Base-by-base conservation (phyloP, 2,797 vertebrate genomes). In the Periophthalmus magnuspinnatus region DNA sequence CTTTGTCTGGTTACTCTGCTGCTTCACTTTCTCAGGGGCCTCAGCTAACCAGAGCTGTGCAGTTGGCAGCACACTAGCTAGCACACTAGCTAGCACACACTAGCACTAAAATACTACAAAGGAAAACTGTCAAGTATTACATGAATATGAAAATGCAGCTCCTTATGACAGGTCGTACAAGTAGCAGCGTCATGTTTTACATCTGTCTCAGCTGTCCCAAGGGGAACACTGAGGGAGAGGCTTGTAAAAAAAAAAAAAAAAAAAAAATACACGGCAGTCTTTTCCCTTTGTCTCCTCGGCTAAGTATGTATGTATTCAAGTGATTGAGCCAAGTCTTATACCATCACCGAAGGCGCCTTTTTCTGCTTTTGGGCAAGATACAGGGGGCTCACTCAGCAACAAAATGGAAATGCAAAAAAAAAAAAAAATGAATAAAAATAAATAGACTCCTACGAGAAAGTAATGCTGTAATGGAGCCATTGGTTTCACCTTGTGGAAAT, bases 1-100 rank as follows among this genome's bases (percentile, higher is more conserved):
- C 68, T 60, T 64, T 5, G 68, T 75, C 77, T 76, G 67, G 66
- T 87, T 78, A 85, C 75, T 86, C 81, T 84, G 74, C 81, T 84
- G 75, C 81, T 85, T 88, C 81, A 82, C 78, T 89, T 77, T 90
- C 89, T 92, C 91, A 91, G 91, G 91, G 90, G 82, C 79, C 78
- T 86, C 82, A 67, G 75, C 76, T 76, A 77, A 82, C 71, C 77
- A 80, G 79, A 83, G 71, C 68, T 58, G 81, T 85, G 83, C 72
- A 57, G 59, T 74, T 68, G 10, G 74, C 79, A 74, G 74, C 79
- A 74, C 81, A 78, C 69, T 79, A 80, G 82, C 85, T 81, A 74
- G 72, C 71, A 56, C 70, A 81, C 68, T 24, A 33, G 32, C 57
- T 59, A 59, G 28, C 57, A 75, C 28, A 65, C 59, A 61, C 54